A percentile compares a stretch with the other conserved stretches of the same genome.
Conservation (phyloP, 2,888 invertebrate species). For the Lingula anatina region DNA sequence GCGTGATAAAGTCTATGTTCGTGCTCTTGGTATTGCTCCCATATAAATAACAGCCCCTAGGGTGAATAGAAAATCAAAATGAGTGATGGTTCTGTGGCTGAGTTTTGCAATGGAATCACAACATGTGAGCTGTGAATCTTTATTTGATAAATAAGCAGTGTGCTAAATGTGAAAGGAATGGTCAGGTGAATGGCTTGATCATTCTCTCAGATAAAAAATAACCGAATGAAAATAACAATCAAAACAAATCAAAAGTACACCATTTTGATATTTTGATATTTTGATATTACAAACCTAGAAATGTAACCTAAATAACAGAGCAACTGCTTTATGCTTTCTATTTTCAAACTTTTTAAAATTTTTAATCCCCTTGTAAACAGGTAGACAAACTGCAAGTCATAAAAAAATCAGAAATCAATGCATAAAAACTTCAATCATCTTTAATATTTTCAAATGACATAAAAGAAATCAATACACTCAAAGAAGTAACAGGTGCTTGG, state of each 20-base stretch:
- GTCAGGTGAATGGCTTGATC: no score
- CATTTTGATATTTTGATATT: no score
- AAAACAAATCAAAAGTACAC: no score
- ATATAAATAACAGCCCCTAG: constrained; percentile 40
- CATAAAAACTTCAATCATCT: not conserved
- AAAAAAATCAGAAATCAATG: no score
- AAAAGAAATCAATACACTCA: not conserved
- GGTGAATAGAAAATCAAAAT: constrained; percentile 4
- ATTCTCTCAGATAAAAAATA: no score
- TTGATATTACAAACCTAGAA: no score
- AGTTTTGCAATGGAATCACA: not conserved
- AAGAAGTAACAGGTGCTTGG: not conserved
- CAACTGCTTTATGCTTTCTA: no score
- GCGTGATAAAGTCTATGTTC: constrained; percentile 38
- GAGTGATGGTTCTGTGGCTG: not conserved
- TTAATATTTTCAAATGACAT: not conserved
- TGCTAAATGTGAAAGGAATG: no score
- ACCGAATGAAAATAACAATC: no score
- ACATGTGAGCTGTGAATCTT: not conserved
- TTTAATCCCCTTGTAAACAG: no score
- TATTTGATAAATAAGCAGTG: not conserved
- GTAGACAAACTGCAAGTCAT: not conserved
- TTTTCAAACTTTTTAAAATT: no score
- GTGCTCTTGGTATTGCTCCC: constrained; percentile 41
- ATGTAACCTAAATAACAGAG: no score